phyloP scores from a whole-genome alignment of 2,888 invertebrate genomes.

The Sesia bembeciformis region DNA sequence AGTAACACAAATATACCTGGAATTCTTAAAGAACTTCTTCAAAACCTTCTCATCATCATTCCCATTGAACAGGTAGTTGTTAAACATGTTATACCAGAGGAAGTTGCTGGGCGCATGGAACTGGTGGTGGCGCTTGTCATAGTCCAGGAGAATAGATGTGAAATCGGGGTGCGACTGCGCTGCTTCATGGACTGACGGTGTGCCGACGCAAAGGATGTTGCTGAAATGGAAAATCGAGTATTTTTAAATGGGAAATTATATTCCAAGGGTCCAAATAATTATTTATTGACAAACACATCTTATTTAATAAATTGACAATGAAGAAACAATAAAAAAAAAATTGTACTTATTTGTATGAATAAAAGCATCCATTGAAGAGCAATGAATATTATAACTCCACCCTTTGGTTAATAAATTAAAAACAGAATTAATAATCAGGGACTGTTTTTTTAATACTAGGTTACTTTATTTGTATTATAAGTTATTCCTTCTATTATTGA shows the following conservation, averaged over 20 bases:
- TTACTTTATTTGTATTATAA: too few species aligned
- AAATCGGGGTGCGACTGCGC: conserved; percentile 51
- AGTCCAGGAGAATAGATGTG: conserved; percentile 83
- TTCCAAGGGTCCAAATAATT: too few species aligned
- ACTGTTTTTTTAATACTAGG: too few species aligned
- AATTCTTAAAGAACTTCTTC: conserved; percentile 75
- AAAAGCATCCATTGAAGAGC: too few species aligned
- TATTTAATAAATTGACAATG: too few species aligned
- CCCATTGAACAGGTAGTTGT: conserved; percentile 86
- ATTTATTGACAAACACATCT: too few species aligned
- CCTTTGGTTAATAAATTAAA: too few species aligned
- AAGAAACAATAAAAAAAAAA: too few species aligned
- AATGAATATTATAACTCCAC: too few species aligned
- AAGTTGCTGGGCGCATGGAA: conserved; percentile 79
- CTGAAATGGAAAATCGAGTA: conserved; percentile 35
- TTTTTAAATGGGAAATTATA: neutral
- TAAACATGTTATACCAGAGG: conserved; percentile 93
- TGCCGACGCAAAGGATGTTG: conserved; percentile 88
- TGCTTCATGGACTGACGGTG: conserved; percentile 86
- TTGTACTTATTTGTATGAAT: too few species aligned
- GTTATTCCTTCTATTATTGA: too few species aligned
- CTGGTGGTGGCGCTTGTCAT: conserved; percentile 82
- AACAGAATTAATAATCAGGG: too few species aligned
- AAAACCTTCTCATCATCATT: conserved; percentile 72
- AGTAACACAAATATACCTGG: conserved; percentile 40